Base-by-base conservation (phyloP, 2,113 vertebrate genomes). In the Carollia perspicillata region DNA sequence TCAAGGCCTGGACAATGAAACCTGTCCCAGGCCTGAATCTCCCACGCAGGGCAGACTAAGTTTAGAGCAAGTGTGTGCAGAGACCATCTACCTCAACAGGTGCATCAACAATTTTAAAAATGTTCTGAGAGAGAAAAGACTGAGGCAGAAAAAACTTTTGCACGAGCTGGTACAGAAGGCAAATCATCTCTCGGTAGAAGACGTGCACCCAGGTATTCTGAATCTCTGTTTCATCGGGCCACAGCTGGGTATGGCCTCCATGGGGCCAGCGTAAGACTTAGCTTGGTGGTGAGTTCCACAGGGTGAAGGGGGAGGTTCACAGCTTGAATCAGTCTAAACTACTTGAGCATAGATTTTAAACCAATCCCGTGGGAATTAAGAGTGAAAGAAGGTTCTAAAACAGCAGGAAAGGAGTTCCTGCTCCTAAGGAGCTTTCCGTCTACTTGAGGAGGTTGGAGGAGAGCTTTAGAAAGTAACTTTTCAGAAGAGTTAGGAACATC, bases 71-170 rank as follows among this genome's bases (percentile, higher is more conserved):
- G 98, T 99, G 66, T 99, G 99, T 53, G 97, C 98, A 26, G 99
- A 99, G 97, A 98, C 99, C 44, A 98, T 99, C 97, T 99, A 99
- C 97, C 98, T 98, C 97, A 99, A 98, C 98, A 99, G 99, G 51
- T 99, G 99, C 97, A 99, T 99, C 97, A 99, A 98, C 96, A 99
- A 99, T 97, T 99, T 99, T 98, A 99, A 99, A 97, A 99, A 98
- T 37, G 99, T 99, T 90, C 98, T 99, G 93, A 99, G 97, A 97
- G 99, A 99, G 97, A 99, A 99, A 98, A 99, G 98, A 93, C 98
- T 99, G 97, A 99, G 98, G 92, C 99, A 98, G 89, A 99, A 99
- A 86, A 99, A 98, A 94, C 98, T 99, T 96, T 98, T 99, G 94
- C 99, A 98, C 95, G 99, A 99, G 90, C 97, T 99, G 96, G 99